These are phyloP conservation scores for Ailuropoda melanoleuca DNA, from an alignment of 2,113 vertebrate genomes.

Conservation along the genomic window DNA sequence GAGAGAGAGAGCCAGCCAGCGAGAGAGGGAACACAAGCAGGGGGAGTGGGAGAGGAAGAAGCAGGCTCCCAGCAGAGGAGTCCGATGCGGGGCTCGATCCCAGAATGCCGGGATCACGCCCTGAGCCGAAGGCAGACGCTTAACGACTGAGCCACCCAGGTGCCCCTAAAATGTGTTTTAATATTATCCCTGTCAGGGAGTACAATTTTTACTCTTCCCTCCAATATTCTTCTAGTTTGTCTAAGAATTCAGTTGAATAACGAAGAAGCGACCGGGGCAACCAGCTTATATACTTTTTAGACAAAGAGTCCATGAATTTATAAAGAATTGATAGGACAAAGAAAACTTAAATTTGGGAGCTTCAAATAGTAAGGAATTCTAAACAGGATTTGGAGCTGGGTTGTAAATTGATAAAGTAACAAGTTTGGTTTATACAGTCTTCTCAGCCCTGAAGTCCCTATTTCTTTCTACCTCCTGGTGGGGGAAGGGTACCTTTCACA, in stretches of 20 bases:
- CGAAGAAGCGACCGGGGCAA: too few species aligned
- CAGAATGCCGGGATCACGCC: accelerated
- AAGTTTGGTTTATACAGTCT: background rate
- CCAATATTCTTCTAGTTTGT: background rate
- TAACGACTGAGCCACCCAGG: too few species aligned
- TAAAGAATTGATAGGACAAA: too few species aligned
- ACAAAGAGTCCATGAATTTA: too few species aligned
- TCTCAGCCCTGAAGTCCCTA: background rate
- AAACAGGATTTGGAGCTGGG: background rate
- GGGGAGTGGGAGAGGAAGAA: too few species aligned
- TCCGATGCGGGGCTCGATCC: too few species aligned
- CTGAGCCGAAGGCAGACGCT: too few species aligned
- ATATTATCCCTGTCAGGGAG: background rate
- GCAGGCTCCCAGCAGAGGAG: too few species aligned
- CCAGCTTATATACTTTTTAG: too few species aligned
- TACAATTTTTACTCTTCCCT: background rate
- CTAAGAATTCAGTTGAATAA: background rate
- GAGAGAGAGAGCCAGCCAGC: too few species aligned
- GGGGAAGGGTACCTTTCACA: background rate
- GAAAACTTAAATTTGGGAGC: too few species aligned
- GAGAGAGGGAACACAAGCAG: too few species aligned
- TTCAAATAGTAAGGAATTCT: background rate
- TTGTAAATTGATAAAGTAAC: background rate
- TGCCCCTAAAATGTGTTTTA: background rate
- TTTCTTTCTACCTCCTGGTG: background rate